A percentile compares a stretch with the other conserved stretches of the same genome.
Conservation (phyloP, 2,797 vertebrate species). For the Crenuchus spilurus region DNA sequence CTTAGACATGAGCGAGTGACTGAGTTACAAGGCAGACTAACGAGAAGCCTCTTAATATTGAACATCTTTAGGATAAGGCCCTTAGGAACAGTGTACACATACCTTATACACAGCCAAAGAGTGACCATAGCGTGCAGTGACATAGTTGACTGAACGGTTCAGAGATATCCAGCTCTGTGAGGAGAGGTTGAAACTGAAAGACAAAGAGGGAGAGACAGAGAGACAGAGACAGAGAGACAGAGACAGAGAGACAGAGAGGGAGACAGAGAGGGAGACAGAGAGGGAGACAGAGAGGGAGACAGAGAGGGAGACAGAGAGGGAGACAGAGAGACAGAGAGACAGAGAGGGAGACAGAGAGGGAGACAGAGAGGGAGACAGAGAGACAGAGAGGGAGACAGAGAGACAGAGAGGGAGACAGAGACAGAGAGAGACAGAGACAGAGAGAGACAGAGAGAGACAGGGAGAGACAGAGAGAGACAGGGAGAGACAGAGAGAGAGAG, state of each 20-base stretch:
- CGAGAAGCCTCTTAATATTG: too few species aligned
- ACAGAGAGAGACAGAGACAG: background rate
- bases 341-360: background rate
- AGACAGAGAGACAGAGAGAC: too few species aligned
- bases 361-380: background rate
- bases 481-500: background rate
- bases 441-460: background rate
- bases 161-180: conserved; percentile 86
- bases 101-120: conserved; percentile 89
- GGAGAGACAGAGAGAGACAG: background rate
- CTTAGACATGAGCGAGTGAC: too few species aligned
- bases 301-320: too few species aligned
- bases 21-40: too few species aligned
- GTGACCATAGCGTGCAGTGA: conserved; percentile 92
- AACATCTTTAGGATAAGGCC: too few species aligned
- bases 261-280: too few species aligned
- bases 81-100: too few species aligned
- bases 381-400: background rate
- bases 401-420: background rate
- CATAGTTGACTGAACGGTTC: conserved; percentile 81
- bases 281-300: too few species aligned
- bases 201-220: background rate
- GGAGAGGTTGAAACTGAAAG: conserved; percentile 84
- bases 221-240: background rate
- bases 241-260: too few species aligned